Conservation (phyloP, 1,140 invertebrate species). For the Pogonomyrmex californicus region DNA sequence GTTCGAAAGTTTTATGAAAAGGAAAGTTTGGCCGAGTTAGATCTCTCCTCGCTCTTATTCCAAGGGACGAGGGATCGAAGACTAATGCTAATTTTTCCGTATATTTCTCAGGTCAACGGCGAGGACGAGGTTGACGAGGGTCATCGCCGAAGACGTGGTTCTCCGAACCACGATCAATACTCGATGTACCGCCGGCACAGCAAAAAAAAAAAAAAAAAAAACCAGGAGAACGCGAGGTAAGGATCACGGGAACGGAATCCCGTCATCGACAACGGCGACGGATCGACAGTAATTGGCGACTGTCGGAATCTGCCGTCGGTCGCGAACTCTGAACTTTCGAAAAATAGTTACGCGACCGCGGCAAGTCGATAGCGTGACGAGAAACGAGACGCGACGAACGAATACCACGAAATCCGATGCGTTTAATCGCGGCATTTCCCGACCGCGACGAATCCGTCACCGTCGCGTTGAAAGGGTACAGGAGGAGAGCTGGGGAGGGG, state of each 20-base stretch:
- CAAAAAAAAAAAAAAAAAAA: too few species aligned
- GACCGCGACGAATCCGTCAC: neutral
- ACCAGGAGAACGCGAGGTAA: neutral
- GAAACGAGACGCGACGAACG: neutral
- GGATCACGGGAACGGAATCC: conserved; percentile 15
- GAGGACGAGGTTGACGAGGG: neutral
- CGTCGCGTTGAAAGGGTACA: neutral
- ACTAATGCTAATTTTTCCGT: conserved; percentile 3
- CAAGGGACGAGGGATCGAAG: neutral
- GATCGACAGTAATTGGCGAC: conserved; percentile 46
- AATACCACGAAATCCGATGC: neutral
- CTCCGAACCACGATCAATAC: conserved; percentile 43
- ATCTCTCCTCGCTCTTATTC: neutral
- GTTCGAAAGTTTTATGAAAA: neutral
- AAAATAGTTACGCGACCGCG: conserved; percentile 39
- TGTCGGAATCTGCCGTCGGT: neutral
- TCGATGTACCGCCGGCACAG: neutral
- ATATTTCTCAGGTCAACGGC: neutral
- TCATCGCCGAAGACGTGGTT: conserved; percentile 31
- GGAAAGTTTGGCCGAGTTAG: too few species aligned
- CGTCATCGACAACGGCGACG: conserved; percentile 1
- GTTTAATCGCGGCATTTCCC: conserved; percentile 5
- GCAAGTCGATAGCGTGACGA: conserved; percentile 21
- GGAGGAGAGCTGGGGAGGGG: too few species aligned
- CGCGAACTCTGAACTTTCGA: conserved; percentile 48